These are phyloP conservation scores for Thecophora atra DNA, from an alignment of 2,888 invertebrate genomes.

Conservation along the genomic window DNA sequence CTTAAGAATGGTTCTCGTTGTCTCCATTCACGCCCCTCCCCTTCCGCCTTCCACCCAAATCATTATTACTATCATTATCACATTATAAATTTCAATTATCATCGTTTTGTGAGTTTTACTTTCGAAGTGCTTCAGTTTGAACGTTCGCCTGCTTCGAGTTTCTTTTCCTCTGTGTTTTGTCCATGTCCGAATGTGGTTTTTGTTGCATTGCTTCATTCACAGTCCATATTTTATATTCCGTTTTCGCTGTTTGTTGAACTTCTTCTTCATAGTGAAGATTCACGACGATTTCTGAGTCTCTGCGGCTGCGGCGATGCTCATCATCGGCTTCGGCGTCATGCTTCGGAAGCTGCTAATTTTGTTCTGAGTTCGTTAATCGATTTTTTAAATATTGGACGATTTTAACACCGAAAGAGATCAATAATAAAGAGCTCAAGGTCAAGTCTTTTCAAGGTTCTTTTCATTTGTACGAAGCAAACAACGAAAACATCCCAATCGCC, in stretches of 20 bases:
- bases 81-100: constrained; percentile 47
- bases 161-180: background rate
- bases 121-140: constrained; percentile 2
- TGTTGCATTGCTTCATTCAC: background rate
- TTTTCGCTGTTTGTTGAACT: background rate
- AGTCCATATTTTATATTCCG: background rate
- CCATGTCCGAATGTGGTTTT: too few species aligned
- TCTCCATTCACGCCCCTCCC: background rate
- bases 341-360: background rate
- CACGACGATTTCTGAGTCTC: background rate
- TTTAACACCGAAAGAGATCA: too few species aligned
- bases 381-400: background rate
- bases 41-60: background rate
- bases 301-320: background rate
- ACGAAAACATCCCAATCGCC: too few species aligned
- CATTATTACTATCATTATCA: constrained; percentile 40
- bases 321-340: too few species aligned
- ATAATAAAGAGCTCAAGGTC: too few species aligned
- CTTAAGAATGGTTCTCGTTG: background rate
- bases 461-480: too few species aligned
- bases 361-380: background rate
- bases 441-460: too few species aligned
- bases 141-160: constrained; percentile 8
- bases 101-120: constrained; percentile 43
- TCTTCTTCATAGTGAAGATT: too few species aligned